Evolutionary conservation across 2,888 invertebrate genomes (phyloP).

Genomic region (Lasioglossum malachurum): DNA sequence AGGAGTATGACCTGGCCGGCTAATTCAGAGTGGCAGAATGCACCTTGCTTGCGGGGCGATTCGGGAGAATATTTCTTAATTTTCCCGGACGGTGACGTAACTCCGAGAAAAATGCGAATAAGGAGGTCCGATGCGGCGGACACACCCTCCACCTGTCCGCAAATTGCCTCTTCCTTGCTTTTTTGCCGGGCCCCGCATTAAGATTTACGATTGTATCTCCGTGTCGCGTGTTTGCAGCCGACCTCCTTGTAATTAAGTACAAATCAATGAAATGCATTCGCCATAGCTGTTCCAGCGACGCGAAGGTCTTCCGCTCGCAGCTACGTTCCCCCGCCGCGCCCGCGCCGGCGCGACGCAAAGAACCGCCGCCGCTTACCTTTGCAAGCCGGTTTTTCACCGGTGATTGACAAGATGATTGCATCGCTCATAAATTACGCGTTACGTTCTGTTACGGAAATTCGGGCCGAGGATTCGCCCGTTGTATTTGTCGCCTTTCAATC

Average conservation of each 20-base stretch:
- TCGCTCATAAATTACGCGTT: conserved; percentile 29
- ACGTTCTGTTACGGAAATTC: not conserved
- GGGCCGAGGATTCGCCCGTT: not conserved
- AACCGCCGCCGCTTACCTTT: not conserved
- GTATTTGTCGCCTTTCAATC: not conserved
- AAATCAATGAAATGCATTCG: conserved; percentile 35
- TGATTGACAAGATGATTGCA: conserved; percentile 40
- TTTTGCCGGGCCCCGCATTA: conserved; percentile 16
- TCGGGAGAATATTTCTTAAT: conserved; percentile 45
- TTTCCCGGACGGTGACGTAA: conserved; percentile 1
- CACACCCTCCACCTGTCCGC: not conserved
- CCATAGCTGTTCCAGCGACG: not conserved
- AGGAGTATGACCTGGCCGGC: not conserved
- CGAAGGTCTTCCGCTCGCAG: conserved; percentile 24
- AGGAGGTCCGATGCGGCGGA: not conserved
- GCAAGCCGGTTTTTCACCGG: not conserved
- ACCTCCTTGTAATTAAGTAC: conserved; percentile 32
- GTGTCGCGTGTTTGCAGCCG: not conserved
- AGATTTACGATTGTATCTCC: conserved; percentile 41
- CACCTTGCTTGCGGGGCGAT: not conserved
- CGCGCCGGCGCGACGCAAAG: not conserved
- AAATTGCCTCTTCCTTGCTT: conserved; percentile 29
- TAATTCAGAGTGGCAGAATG: conserved; percentile 33
- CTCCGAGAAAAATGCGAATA: conserved; percentile 9
- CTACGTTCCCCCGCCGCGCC: not conserved